Conservation (phyloP, 2,888 invertebrate genomes). For the Ormia ochracea region DNA sequence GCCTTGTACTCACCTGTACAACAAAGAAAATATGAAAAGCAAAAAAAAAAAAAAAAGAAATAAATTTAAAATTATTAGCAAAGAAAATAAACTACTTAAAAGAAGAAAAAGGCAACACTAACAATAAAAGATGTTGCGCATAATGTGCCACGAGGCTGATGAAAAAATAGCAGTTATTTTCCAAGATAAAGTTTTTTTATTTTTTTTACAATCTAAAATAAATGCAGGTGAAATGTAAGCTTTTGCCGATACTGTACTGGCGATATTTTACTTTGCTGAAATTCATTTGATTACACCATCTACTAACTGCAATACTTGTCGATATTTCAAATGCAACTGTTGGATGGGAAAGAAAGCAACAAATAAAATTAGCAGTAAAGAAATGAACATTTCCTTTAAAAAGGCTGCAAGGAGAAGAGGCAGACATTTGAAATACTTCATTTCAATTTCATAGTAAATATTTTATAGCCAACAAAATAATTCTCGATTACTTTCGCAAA, state of each 20-base stretch:
- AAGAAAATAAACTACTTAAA: constrained; percentile 34
- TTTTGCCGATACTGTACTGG: constrained; percentile 67
- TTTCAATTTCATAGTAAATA: no score
- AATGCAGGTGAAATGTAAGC: constrained; percentile 51
- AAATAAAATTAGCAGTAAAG: neutral
- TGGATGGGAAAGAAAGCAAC: constrained; percentile 14
- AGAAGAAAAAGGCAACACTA: constrained; percentile 19
- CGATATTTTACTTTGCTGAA: neutral
- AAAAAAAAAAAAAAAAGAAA: constrained; percentile 9
- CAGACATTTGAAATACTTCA: neutral
- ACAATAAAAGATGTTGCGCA: constrained; percentile 37
- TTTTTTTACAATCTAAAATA: constrained; percentile 21
- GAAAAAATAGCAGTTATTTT: constrained; percentile 51
- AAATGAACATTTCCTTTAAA: constrained; percentile 1
- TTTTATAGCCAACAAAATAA: no score
- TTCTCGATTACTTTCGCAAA: no score
- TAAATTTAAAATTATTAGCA: constrained; percentile 53
- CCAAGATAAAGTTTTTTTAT: constrained; percentile 36
- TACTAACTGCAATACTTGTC: neutral
- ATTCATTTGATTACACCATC: neutral
- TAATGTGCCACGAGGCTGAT: constrained; percentile 60
- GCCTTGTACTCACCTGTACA: constrained; percentile 39
- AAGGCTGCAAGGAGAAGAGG: neutral
- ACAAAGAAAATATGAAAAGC: constrained; percentile 17
- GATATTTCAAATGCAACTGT: constrained; percentile 18